Percentiles rank a stretch among this genome's conserved stretches.
Conservation (phyloP, 1,140 invertebrate genomes). For the Prorops nasuta region DNA sequence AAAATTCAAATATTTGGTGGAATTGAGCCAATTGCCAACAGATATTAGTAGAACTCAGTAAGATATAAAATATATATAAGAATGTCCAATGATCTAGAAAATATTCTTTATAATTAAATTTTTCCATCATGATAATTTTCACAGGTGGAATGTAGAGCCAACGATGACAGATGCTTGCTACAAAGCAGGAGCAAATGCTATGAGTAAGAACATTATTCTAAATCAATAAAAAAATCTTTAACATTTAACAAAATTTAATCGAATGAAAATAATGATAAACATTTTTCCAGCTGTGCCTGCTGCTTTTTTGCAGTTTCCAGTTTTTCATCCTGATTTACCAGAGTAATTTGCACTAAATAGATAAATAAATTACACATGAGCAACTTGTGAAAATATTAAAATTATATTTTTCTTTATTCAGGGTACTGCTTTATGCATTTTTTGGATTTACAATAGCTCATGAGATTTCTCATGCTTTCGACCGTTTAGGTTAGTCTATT, state of each 20-base stretch:
- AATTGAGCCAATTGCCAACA: too few species aligned
- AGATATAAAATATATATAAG: too few species aligned
- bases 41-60: too few species aligned
- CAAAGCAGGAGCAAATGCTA: not conserved
- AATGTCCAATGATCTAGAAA: too few species aligned
- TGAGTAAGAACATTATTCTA: too few species aligned
- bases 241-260: not conserved
- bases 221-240: not conserved
- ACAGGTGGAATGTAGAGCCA: not conserved
- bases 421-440: constrained; percentile 49
- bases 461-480: constrained; percentile 63
- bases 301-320: not conserved
- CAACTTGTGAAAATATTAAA: too few species aligned
- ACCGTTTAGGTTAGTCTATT: constrained; percentile 44
- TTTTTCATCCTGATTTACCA: too few species aligned
- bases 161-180: constrained; percentile 2
- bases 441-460: constrained; percentile 62
- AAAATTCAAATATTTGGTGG: too few species aligned
- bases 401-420: not conserved
- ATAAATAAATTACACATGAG: too few species aligned
- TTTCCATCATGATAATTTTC: too few species aligned
- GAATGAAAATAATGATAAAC: not conserved
- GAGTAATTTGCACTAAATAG: too few species aligned
- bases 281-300: constrained; percentile 1
- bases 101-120: too few species aligned